Conservation (phyloP, 2,797 vertebrate species). For the Notolabrus celidotus region DNA sequence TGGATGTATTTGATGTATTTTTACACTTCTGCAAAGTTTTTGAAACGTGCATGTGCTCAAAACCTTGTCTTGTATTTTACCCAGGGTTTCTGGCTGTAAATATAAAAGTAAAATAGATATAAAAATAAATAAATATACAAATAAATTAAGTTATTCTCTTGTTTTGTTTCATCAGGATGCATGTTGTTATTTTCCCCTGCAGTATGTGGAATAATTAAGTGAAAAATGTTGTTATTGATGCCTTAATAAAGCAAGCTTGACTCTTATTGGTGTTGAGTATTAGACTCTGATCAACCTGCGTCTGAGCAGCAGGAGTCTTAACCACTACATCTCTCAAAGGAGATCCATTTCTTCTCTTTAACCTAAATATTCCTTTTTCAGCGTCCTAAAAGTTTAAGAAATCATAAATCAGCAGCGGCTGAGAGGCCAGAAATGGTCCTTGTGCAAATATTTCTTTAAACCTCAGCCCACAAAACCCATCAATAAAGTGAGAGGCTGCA, state of each 20-base stretch:
- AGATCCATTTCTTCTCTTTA: slow-evolving; percentile 26
- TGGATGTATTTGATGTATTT: too few species aligned
- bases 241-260: neutral
- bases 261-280: neutral
- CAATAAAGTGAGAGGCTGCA: slow-evolving; percentile 39
- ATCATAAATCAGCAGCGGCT: slow-evolving; percentile 54
- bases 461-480: slow-evolving; percentile 48
- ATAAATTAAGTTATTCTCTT: neutral
- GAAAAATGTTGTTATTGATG: neutral
- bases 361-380: slow-evolving; percentile 51
- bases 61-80: too few species aligned
- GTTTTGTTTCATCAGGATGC: neutral
- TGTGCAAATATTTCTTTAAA: slow-evolving; percentile 62
- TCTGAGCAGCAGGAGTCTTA: neutral
- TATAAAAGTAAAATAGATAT: too few species aligned
- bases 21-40: too few species aligned
- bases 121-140: too few species aligned
- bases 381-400: slow-evolving; percentile 40
- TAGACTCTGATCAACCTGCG: neutral
- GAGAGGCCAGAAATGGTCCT: slow-evolving; percentile 48
- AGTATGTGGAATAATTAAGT: neutral
- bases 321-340: slow-evolving; percentile 19
- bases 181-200: neutral
- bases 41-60: too few species aligned
- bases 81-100: too few species aligned